Conservation (phyloP, 2,797 vertebrate species). For the Poeciliopsis paucimaculata region DNA sequence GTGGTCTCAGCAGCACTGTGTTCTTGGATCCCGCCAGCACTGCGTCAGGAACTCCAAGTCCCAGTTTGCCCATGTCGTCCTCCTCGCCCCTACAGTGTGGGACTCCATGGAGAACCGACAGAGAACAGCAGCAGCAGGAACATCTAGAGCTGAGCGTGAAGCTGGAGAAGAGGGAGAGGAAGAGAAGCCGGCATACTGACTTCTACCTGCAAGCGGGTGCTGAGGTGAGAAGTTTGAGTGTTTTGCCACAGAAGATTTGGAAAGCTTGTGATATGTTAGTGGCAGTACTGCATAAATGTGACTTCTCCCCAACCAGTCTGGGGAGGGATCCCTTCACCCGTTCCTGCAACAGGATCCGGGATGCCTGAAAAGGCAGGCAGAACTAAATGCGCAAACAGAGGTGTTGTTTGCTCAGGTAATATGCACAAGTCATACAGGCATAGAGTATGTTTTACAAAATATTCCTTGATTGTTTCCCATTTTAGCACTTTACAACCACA, state of each 20-base stretch:
- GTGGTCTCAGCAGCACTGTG: slow-evolving; percentile 55
- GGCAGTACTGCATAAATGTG: slow-evolving; percentile 1
- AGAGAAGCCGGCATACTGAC: slow-evolving; percentile 79
- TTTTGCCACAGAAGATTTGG: neutral
- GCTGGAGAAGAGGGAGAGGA: slow-evolving; percentile 84
- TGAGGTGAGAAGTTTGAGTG: slow-evolving; percentile 55
- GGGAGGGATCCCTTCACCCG: slow-evolving; percentile 78
- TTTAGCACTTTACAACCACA: neutral
- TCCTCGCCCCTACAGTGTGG: slow-evolving; percentile 71
- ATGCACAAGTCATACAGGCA: slow-evolving; percentile 3
- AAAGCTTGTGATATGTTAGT: slow-evolving; percentile 5
- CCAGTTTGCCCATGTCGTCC: slow-evolving; percentile 76
- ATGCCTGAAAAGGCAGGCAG: slow-evolving; percentile 58
- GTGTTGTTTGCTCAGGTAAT: slow-evolving; percentile 74
- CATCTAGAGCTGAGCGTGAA: slow-evolving; percentile 80
- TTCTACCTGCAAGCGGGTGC: slow-evolving; percentile 40
- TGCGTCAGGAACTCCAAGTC: slow-evolving; percentile 77
- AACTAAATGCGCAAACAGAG: slow-evolving; percentile 57
- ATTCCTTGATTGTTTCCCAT: neutral
- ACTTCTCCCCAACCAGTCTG: slow-evolving; percentile 51
- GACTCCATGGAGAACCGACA: slow-evolving; percentile 74
- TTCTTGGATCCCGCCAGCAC: slow-evolving; percentile 73
- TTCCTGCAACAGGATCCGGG: slow-evolving; percentile 86
- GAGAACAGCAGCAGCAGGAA: slow-evolving; percentile 73
- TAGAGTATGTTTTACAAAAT: neutral